Base-by-base conservation (phyloP, 1,140 invertebrate genomes). In the Scylla paramamosain region DNA sequence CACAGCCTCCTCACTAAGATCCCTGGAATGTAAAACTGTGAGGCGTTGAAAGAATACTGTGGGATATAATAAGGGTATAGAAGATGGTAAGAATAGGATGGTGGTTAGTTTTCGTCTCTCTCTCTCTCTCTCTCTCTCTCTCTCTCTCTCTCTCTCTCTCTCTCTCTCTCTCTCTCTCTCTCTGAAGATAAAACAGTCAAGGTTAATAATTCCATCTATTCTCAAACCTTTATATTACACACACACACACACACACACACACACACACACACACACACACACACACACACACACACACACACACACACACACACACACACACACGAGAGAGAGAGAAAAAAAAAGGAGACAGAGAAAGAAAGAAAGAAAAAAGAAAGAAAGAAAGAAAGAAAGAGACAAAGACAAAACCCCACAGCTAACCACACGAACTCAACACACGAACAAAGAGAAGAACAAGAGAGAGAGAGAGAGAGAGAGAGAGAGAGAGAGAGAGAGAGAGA, bases 261-360 rank as follows among this genome's bases (percentile, higher is more conserved):
- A 93, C 94, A 89, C 88, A 0, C 94, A 93, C 94, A 32, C 94
- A 83, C 91, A 82, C 91, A 95, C 94, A 52, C 94, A 95, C 94
- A 84, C 86, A 93, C 94, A 67, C 94, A 95, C 94, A 67, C 94
- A 82, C 94, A 29, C 94, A 67, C 91, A 28, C 52, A 59, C 45
- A 59, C 52, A 59, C 29, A 31, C 87, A 25, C 20, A 25, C 59
- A 25, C 20, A 25, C 59, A 25, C 20, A 25, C 20, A 25, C 20
- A 25, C 20, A 25, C 59, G 20, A 7, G 46, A 7, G 46, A 7
- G 46, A 7, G 14, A 48, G 46, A 48, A 48, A 48, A 48, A 48
- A 48, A 67, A 6, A 67, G 7, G 3, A 67, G 3, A 3, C 8
- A 67, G 20, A 67, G 10, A 67, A 3, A 25, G 46, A 28, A 45